Evolutionary conservation across 2,888 invertebrate species (phyloP), one percentile per base, ranked within the genome.

Genomic region (Lithosia quadra): DNA sequence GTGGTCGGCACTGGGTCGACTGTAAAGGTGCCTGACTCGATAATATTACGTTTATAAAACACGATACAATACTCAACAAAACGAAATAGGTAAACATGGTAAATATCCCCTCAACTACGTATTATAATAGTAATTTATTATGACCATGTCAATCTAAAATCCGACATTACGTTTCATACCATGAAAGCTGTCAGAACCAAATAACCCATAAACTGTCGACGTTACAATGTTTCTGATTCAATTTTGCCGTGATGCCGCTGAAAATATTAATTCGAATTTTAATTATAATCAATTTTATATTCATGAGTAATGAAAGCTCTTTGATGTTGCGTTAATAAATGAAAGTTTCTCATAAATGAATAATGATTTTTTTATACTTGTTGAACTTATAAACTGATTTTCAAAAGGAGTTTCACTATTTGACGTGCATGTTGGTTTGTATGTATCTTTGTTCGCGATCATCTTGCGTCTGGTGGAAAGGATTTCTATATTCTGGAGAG

Each of bases 141-240:
- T n/a, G n/a, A n/a, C n/a, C n/a, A n/a, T n/a, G n/a, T n/a, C n/a
- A n/a, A n/a, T n/a, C n/a, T n/a, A n/a, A n/a, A n/a, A n/a, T n/a
- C n/a, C n/a, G 78, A 74, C 79, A 77, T 80, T 71, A 77, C 75
- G 67, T 79, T 82, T 82, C 72, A 75, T 72, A 74, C 73, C 80
- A 85, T 81, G 75, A 80, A 82, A 78, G 67, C 82, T 79, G 82
- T 83, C 81, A 80, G 67, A 76, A 79, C 78, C 84, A 85, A 80
- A 79, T 69, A 68, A 67, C 65, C 64, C 58, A 74, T 59, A 72
- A 73, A 78, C 73, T 72, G 74, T 66, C 73, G 69, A 73, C 77
- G 69, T 74, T 76, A 74, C 73, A 69, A 55, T 71, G 71, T 77
- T 73, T 43, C 24, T 57, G 60, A 71, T 57, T 72, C 69, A 21